Base-by-base conservation (phyloP, 2,113 vertebrate species). In the Herpailurus yagouaroundi region DNA sequence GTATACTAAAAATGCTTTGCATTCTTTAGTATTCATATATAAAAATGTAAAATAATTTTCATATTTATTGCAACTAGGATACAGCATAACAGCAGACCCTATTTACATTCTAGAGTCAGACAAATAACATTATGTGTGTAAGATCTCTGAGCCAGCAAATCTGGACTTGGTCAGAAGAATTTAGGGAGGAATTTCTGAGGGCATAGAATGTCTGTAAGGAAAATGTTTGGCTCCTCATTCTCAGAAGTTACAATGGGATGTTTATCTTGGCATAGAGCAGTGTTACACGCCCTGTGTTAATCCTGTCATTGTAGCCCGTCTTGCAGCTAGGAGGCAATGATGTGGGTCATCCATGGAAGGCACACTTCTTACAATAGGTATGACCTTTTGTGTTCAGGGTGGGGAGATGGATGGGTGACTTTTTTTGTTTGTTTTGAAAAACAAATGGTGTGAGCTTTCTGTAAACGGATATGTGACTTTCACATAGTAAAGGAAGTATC, bases 11-110 rank as follows among this genome's bases (percentile, higher is more conserved):
- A 52, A 25, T 76, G 16, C 60, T 79, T 68, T 68, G 16, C 6
- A 66, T 95, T 92, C 45, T 89, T 84, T 95, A 81, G 52, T 83
- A 68, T 88, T 96, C 69, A 83, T 31, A 93, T 60, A 97, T 92
- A 94, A 80, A 80, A 25, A 82, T 74, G 33, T 71, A 84, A 87
- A 41, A 76, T 69, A 19, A 94, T 94, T 81, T 97, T 81, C 86
- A 63, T 80, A 73, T 89, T 93, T 93, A 93, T 95, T 94, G 83
- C 90, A 96, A 83, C 25, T 80, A 88, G 64, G 77, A 69, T 63
- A 66, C 23, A 89, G 41, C 19, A 14, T 74, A 87, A 80, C 88
- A 94, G 76, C 63, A 82, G 85, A 21, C 36, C 1, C 0, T n/a
- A 64, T 63, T 97, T 77, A 55, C 31, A 77, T 48, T 63, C 38